A percentile compares a stretch with the other conserved stretches of the same genome.
phyloP scores from a whole-genome alignment of 2,888 invertebrate genomes.

The Agonopterix subpropinquella region DNA sequence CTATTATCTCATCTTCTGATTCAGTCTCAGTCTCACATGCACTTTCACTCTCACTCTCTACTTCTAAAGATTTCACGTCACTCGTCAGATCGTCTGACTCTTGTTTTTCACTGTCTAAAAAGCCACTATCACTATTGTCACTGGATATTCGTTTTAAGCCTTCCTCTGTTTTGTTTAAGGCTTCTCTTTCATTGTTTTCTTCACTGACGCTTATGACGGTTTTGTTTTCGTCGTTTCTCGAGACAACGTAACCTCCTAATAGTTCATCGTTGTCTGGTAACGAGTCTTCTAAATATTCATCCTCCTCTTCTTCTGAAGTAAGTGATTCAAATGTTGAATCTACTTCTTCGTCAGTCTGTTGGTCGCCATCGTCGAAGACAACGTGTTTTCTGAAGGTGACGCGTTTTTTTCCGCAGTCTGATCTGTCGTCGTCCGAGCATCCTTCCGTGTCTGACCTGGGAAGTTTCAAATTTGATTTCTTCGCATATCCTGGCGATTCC shows the following conservation, averaged over 20 bases:
- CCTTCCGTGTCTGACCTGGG: constrained; percentile 60
- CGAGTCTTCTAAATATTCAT: constrained; percentile 50
- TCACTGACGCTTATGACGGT: constrained; percentile 45
- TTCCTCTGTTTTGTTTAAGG: constrained; percentile 23
- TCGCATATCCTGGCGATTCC: constrained; percentile 42
- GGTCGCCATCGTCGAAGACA: constrained; percentile 69
- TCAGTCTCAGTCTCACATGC: constrained; percentile 28
- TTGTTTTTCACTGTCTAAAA: constrained; percentile 53
- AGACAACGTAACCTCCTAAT: constrained; percentile 35
- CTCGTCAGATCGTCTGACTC: constrained; percentile 44
- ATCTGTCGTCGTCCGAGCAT: constrained; percentile 63
- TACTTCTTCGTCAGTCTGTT: constrained; percentile 62
- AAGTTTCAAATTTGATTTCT: constrained; percentile 61
- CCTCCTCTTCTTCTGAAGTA: constrained; percentile 47
- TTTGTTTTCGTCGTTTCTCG: constrained; percentile 39
- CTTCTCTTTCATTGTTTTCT: constrained; percentile 29
- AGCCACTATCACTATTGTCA: constrained; percentile 72
- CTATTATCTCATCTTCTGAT: constrained; percentile 45
- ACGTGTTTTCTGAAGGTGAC: constrained; percentile 69
- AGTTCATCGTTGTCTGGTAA: constrained; percentile 46
- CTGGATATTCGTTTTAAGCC: constrained; percentile 51
- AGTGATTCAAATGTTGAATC: constrained; percentile 63
- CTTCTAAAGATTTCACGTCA: constrained; percentile 26
- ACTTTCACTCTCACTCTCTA: constrained; percentile 22
- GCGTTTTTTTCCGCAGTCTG: constrained; percentile 59